Evolutionary conservation across 2,888 invertebrate species (phyloP), one percentile per base, ranked within the genome.

Genomic region (Synergus gifuensis): DNA sequence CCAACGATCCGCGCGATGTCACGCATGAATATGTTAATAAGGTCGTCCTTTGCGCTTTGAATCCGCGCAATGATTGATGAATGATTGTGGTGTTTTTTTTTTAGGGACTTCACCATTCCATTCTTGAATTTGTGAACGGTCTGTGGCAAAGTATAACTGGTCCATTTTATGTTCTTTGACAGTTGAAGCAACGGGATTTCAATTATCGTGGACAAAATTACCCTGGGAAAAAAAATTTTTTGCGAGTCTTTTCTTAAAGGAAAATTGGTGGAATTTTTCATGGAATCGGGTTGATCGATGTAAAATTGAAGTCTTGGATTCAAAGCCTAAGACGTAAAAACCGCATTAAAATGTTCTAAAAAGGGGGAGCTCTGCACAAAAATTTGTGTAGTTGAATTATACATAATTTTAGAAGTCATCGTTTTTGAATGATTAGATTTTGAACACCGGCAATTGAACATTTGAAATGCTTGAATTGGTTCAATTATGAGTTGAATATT

Each of bases 1-100:
- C 76, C 80, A 77, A 63, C 54, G 36, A 16, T 58, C 28, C 64
- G 64, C 64, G 73, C 67, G 67, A 54, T 78, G 83, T 81, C 81
- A 83, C 82, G 82, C 83, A 83, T 82, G 83, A 83, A 83, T 83
- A 83, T 83, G 83, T 81, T 83, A 83, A 83, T 82, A 82, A 67
- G 78, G 67, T 80, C 79, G 76, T 49, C 73, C 54, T 28, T 73
- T 73, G 49, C 16, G 36, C 73, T 73, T 73, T 73, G 73, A 73
- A 54, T 54, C 36, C 54, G 11, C 49, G 16, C 16, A 36, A n/a
- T 73, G 73, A 73, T 73, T 73, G 73, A 73, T 73, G 73, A 69
- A 12, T 28, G 28, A 60, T 60, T 60, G 60, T 28, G 22, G 54
- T 54, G 54, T n/a, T n/a, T 22, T 60, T 60, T 60, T 60, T 60